phyloP scores from a whole-genome alignment of 2,888 invertebrate species.

The Ypsolopha scabrella region DNA sequence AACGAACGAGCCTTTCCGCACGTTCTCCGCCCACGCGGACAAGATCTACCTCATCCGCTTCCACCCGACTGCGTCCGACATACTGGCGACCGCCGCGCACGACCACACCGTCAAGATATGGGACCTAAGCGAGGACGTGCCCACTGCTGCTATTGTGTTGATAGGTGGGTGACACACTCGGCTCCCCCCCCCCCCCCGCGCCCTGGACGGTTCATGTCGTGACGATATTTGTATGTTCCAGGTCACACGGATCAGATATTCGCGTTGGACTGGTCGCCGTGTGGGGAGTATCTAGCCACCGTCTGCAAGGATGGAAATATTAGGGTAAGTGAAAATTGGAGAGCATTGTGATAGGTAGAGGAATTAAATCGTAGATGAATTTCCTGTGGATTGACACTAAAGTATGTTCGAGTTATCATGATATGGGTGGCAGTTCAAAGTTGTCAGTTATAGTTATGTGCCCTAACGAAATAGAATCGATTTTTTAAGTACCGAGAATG shows the following conservation, averaged over 20 bases:
- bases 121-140: slow-evolving; percentile 73
- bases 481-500: too few species aligned
- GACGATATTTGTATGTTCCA: not conserved
- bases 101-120: slow-evolving; percentile 92
- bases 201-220: too few species aligned
- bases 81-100: slow-evolving; percentile 90
- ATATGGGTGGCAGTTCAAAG: too few species aligned
- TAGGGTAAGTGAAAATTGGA: slow-evolving; percentile 57
- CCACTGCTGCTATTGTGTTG: slow-evolving; percentile 64
- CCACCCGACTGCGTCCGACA: slow-evolving; percentile 89
- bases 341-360: too few species aligned
- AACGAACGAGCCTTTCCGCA: slow-evolving; percentile 78
- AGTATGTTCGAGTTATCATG: too few species aligned
- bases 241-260: slow-evolving; percentile 90
- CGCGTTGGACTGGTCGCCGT: slow-evolving; percentile 93
- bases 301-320: slow-evolving; percentile 90
- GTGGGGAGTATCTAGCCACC: slow-evolving; percentile 87
- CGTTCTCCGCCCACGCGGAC: slow-evolving; percentile 83
- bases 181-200: not conserved
- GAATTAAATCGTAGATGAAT: too few species aligned
- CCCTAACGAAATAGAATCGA: too few species aligned
- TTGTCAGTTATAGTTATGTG: too few species aligned
- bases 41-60: slow-evolving; percentile 89
- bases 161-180: slow-evolving; percentile 46
- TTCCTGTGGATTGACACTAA: too few species aligned